Conservation (phyloP, 2,797 vertebrate species). For the Discoglossus pictus region DNA sequence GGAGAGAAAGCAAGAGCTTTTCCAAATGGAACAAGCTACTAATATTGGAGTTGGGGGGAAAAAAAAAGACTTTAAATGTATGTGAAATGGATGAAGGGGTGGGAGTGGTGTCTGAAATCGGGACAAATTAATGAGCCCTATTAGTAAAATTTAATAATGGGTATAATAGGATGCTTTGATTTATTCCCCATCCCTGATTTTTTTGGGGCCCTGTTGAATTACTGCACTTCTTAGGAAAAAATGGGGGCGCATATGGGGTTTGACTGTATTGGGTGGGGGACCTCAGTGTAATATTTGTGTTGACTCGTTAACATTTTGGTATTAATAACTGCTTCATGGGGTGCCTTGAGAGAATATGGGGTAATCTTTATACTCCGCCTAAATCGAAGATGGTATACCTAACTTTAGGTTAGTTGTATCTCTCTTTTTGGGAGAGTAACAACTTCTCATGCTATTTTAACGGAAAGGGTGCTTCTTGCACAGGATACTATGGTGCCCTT, state of each 20-base stretch:
- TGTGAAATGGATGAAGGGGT: slow-evolving; percentile 1
- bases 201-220: slow-evolving; percentile 20
- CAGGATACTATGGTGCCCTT: slow-evolving; percentile 25
- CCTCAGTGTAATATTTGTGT: not conserved
- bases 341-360: slow-evolving; percentile 18
- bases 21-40: no score
- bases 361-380: not conserved
- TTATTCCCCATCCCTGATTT: slow-evolving; percentile 1
- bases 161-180: not conserved
- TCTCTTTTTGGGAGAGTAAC: not conserved
- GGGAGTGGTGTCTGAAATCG: slow-evolving; percentile 3
- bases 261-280: slow-evolving; percentile 5
- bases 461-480: slow-evolving; percentile 39
- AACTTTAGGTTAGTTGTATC: no score
- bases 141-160: slow-evolving; percentile 19
- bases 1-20: slow-evolving; percentile 21
- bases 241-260: not conserved
- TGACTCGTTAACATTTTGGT: slow-evolving; percentile 14
- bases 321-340: slow-evolving; percentile 16
- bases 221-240: slow-evolving; percentile 40
- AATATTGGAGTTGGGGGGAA: not conserved
- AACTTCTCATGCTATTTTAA: slow-evolving; percentile 10
- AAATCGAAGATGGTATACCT: no score
- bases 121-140: slow-evolving; percentile 5
- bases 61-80: not conserved